These are phyloP conservation scores for Tiaroga cobitis DNA, from an alignment of 2,797 vertebrate genomes.

Conservation along the genomic window DNA sequence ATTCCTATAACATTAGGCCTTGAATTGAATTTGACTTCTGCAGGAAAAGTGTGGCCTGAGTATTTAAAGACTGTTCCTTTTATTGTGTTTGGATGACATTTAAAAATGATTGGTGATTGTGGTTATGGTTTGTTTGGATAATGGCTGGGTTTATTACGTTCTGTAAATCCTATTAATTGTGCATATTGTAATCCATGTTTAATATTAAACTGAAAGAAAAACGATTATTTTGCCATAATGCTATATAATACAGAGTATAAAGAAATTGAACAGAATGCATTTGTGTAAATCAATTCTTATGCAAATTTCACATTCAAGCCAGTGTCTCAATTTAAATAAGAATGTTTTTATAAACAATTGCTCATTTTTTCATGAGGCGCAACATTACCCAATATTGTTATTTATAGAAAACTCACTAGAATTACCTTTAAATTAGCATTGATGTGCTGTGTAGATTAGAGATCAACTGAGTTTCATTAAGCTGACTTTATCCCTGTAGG, in stretches of 20 bases:
- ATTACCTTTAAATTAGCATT: background rate
- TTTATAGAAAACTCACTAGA: background rate
- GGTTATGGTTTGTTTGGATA: constrained; percentile 25
- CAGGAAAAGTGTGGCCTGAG: background rate
- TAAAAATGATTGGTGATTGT: constrained; percentile 5
- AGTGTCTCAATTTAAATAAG: background rate
- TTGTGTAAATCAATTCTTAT: background rate
- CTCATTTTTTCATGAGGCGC: background rate
- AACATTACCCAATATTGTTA: background rate
- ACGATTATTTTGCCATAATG: background rate
- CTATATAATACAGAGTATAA: background rate
- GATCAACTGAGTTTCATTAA: background rate
- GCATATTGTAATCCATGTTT: background rate
- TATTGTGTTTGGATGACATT: background rate
- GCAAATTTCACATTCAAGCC: background rate
- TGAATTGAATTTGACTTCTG: background rate
- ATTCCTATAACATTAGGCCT: background rate
- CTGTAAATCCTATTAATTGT: constrained; percentile 11
- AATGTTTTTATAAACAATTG: background rate
- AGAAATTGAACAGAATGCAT: background rate
- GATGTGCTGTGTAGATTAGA: background rate
- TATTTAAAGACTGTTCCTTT: background rate
- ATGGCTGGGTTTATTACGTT: background rate
- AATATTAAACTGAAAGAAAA: constrained; percentile 19
- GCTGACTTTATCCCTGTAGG: background rate